phyloP scores from a whole-genome alignment of 2,888 invertebrate species.

The Bugulina stolonifera region DNA sequence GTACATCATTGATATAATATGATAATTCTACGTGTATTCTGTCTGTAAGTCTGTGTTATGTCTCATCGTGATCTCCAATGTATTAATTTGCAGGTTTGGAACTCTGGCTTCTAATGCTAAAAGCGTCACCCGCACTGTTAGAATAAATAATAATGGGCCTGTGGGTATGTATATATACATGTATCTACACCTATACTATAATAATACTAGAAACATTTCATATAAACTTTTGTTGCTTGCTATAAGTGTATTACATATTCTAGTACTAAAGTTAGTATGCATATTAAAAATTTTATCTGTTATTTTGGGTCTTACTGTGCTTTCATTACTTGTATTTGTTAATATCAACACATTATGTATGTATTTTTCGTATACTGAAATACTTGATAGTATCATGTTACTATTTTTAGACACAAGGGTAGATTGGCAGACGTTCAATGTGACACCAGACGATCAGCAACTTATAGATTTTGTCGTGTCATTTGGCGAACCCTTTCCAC shows the following conservation, averaged over 20 bases:
- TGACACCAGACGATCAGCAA: slow-evolving; percentile 35
- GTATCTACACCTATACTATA: too few species aligned
- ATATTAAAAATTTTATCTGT: too few species aligned
- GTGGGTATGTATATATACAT: slow-evolving; percentile 44
- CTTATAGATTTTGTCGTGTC: slow-evolving; percentile 43
- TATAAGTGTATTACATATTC: too few species aligned
- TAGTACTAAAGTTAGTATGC: too few species aligned
- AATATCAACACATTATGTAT: too few species aligned
- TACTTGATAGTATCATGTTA: too few species aligned
- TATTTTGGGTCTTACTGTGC: too few species aligned
- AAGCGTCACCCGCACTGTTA: slow-evolving; percentile 38
- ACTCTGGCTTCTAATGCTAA: slow-evolving; percentile 44
- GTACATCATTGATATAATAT: too few species aligned
- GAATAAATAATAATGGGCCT: slow-evolving; percentile 48
- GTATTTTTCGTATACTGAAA: too few species aligned
- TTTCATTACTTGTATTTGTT: too few species aligned
- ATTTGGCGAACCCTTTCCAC: slow-evolving; percentile 44
- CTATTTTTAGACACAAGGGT: slow-evolving; percentile 45
- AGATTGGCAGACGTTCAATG: slow-evolving; percentile 46
- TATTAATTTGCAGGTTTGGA: slow-evolving; percentile 40
- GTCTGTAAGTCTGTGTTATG: neutral
- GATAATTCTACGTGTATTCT: neutral
- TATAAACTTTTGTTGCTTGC: too few species aligned
- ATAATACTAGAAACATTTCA: too few species aligned
- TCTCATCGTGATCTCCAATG: neutral